Conservation (phyloP, 2,797 vertebrate genomes). For the Chelon labrosus region DNA sequence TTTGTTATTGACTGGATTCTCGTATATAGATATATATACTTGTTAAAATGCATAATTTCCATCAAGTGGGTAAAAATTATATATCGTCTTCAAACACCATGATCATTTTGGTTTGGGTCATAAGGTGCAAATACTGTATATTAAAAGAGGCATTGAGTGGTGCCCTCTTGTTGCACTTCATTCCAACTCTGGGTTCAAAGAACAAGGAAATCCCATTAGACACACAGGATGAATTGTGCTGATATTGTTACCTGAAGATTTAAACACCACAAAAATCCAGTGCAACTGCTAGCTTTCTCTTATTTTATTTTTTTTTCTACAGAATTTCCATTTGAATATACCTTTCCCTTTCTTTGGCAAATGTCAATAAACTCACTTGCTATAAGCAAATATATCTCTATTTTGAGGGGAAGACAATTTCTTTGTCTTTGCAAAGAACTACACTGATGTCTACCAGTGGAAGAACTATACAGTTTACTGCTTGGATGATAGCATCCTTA, state of each 20-base stretch:
- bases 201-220: conserved; percentile 74
- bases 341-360: conserved; percentile 87
- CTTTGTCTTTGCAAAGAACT: conserved; percentile 70
- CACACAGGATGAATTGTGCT: conserved; percentile 91
- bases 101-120: conserved; percentile 85
- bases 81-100: conserved; percentile 72
- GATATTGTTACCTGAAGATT: conserved; percentile 95
- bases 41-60: conserved; percentile 75
- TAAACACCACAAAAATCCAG: conserved; percentile 88
- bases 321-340: conserved; percentile 76
- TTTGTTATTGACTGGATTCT: conserved; percentile 75
- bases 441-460: conserved; percentile 66
- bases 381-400: conserved; percentile 70
- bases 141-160: conserved; percentile 83
- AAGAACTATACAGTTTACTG: conserved; percentile 68
- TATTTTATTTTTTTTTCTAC: conserved; percentile 34
- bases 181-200: conserved; percentile 75
- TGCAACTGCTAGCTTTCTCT: conserved; percentile 81
- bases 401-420: conserved; percentile 74
- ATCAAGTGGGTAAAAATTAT: conserved; percentile 70
- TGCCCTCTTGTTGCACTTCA: conserved; percentile 78
- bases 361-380: conserved; percentile 78
- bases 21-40: conserved; percentile 24
- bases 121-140: conserved; percentile 88
- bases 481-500: conserved; percentile 49